Percentiles rank a stretch among this genome's conserved stretches.
Evolutionary conservation across 2,797 vertebrate genomes (phyloP).

Genomic region (Phrynocephalus forsythii): DNA sequence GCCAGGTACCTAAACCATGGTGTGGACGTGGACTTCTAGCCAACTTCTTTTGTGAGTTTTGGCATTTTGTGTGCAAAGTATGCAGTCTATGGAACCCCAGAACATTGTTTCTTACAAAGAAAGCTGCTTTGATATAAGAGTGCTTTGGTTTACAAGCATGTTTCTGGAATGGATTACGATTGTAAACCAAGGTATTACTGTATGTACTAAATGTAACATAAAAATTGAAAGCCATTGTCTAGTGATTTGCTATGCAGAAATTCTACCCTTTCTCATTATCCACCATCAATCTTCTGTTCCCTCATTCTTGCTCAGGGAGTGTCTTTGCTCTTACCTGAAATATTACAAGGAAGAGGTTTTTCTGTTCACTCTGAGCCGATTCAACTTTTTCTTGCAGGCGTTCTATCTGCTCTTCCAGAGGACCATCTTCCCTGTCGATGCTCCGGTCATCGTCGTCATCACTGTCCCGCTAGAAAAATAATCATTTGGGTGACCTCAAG

Average conservation of each 20-base stretch:
- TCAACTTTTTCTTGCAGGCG: slow-evolving; percentile 96
- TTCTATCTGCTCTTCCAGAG: slow-evolving; percentile 95
- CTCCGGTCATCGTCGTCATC: slow-evolving; percentile 88
- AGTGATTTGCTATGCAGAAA: neutral
- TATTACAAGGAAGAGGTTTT: slow-evolving; percentile 99
- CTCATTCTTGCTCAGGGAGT: neutral
- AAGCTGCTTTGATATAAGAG: too few relatives aligned
- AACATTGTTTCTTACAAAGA: too few relatives aligned
- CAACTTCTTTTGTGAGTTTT: too few relatives aligned
- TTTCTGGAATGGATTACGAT: too few relatives aligned
- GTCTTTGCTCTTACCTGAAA: slow-evolving; percentile 86
- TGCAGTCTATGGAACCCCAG: too few relatives aligned
- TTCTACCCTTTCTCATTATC: neutral
- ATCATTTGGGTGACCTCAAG: neutral
- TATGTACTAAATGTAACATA: neutral
- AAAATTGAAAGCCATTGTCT: neutral
- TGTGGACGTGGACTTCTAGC: too few relatives aligned
- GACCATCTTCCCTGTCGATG: slow-evolving; percentile 94
- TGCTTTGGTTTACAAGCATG: too few relatives aligned
- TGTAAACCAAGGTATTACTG: too few relatives aligned
- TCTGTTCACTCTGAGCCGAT: slow-evolving; percentile 97
- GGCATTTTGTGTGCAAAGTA: too few relatives aligned
- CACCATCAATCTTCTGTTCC: neutral
- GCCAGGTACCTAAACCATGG: too few relatives aligned
- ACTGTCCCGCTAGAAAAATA: slow-evolving; percentile 80